Evolutionary conservation across 2,797 vertebrate species (phyloP).

Genomic region (Avahi laniger): DNA sequence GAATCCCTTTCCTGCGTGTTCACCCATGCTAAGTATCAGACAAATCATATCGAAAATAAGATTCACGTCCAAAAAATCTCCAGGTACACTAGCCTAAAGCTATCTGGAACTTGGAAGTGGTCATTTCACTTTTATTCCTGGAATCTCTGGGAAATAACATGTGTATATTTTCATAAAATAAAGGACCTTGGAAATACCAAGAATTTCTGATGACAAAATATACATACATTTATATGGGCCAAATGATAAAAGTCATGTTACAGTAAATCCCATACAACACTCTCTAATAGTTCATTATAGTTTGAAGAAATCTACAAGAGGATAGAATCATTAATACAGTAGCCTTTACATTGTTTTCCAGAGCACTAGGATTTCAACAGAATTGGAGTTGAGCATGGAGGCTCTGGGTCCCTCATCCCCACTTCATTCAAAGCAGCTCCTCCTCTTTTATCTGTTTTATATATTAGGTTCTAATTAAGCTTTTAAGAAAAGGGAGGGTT

Average conservation of each 20-base stretch:
- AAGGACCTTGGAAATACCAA: conserved; percentile 12
- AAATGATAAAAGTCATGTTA: neutral
- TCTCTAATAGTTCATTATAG: neutral
- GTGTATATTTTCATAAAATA: neutral
- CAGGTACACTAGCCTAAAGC: neutral
- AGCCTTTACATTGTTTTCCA: neutral
- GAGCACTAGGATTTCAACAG: neutral
- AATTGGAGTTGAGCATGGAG: neutral
- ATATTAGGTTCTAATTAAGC: neutral
- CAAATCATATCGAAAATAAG: neutral
- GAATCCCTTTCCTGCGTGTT: neutral
- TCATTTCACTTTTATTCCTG: neutral
- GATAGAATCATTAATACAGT: neutral
- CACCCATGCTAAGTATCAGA: neutral
- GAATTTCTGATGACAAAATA: neutral
- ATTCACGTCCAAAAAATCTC: neutral
- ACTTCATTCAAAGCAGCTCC: neutral
- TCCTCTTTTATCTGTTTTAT: neutral
- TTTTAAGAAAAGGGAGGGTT: neutral
- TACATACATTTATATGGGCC: neutral
- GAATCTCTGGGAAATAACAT: neutral
- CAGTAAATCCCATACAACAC: neutral
- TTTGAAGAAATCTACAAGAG: neutral
- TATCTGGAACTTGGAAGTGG: neutral
- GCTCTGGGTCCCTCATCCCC: neutral